Percentiles rank a stretch among this genome's conserved stretches.
Evolutionary conservation across 1,140 invertebrate species (phyloP).

Genomic region (Eciton burchellii): DNA sequence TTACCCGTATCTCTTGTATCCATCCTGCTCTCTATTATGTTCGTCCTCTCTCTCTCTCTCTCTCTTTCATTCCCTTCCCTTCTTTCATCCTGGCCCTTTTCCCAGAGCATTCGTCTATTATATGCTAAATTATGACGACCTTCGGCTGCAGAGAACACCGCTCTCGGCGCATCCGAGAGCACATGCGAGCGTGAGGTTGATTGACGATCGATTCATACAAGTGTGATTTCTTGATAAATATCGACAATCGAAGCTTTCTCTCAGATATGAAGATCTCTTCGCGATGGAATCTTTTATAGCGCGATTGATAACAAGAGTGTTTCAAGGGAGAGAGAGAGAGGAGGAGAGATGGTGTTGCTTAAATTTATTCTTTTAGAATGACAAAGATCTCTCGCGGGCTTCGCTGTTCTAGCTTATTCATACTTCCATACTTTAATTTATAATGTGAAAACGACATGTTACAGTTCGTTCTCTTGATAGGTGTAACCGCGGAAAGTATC

Average conservation of each 20-base stretch:
- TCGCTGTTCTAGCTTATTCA: too few relatives aligned
- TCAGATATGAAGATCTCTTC: too few relatives aligned
- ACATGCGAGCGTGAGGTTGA: constrained; percentile 38
- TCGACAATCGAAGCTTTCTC: neutral
- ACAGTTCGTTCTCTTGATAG: constrained; percentile 5
- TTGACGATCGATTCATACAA: constrained; percentile 21
- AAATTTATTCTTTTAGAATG: neutral
- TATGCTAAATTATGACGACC: constrained; percentile 77
- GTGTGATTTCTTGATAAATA: constrained; percentile 14
- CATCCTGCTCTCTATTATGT: constrained; percentile 18
- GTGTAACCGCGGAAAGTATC: constrained; percentile 24
- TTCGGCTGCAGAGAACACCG: constrained; percentile 62
- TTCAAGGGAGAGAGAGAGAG: neutral
- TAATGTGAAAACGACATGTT: constrained; percentile 19
- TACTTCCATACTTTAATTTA: constrained; percentile 24
- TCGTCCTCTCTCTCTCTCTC: constrained; percentile 6
- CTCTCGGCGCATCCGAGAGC: constrained; percentile 37
- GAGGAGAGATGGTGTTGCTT: neutral
- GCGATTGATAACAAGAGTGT: neutral
- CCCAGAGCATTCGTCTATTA: constrained; percentile 72
- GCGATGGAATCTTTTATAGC: neutral
- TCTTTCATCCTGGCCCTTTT: constrained; percentile 47
- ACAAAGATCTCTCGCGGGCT: neutral
- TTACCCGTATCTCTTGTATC: constrained; percentile 20
- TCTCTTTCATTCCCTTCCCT: constrained; percentile 13